Evolutionary conservation across 2,888 invertebrate species (phyloP), one percentile per base, ranked within the genome.

Genomic region (Chalcosyrphus nemorum): DNA sequence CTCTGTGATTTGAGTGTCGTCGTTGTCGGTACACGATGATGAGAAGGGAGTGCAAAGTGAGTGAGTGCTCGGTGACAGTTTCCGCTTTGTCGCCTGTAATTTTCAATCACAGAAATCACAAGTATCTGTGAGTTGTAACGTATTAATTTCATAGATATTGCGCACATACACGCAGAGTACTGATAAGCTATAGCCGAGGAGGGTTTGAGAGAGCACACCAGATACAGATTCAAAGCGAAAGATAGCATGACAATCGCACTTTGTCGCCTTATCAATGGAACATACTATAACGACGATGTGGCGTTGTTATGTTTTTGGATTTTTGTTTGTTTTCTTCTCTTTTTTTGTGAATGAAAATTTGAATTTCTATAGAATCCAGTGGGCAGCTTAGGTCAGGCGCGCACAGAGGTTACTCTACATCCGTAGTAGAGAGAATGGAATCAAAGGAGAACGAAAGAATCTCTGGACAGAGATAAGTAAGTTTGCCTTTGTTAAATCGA

Each of bases 271-370:
- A 82, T 82, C 81, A 82, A 82, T 77, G 71, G 59, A 65, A 47
- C n/a, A n/a, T n/a, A n/a, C n/a, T n/a, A n/a, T n/a, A n/a, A n/a
- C n/a, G n/a, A n/a, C 38, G 57, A 66, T 56, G 32, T 38, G 27
- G 63, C 35, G 70, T 57, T 65, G 50, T 71, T 65, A 65, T 35
- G 52, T 35, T 43, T 71, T n/a, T n/a, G n/a, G n/a, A n/a, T n/a
- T n/a, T n/a, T n/a, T n/a, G n/a, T n/a, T n/a, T n/a, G n/a, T n/a
- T n/a, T n/a, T n/a, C n/a, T n/a, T n/a, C n/a, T n/a, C n/a, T n/a
- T n/a, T n/a, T 81, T 76, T 82, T 77, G 76, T 82, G 81, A 82
- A 82, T 77, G 81, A 81, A 71, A 82, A 81, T 82, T 77, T 82
- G 59, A 82, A 82, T 72, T 66, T 61, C 59, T 77, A 72, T 61